Evolutionary conservation across 2,797 vertebrate genomes (phyloP).

Genomic region (Syndactyla subalaris): DNA sequence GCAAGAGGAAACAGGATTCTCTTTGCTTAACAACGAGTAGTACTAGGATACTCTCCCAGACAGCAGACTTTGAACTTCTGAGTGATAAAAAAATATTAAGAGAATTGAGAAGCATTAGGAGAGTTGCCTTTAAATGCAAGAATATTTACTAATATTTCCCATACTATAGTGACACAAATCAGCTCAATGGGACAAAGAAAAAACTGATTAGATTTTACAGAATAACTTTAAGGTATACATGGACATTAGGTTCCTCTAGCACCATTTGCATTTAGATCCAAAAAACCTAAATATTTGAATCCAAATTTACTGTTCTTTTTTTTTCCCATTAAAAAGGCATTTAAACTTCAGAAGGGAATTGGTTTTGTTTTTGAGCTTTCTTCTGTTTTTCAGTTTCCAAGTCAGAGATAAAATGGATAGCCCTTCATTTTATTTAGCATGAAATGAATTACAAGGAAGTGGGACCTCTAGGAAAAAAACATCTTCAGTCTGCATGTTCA

Average conservation of each 20-base stretch:
- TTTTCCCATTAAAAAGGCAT: not conserved
- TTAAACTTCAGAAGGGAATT: not conserved
- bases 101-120: not conserved
- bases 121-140: not conserved
- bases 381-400: not conserved
- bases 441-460: slow-evolving; percentile 26
- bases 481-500: not conserved
- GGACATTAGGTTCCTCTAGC: not conserved
- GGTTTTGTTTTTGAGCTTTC: not conserved
- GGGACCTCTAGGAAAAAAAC: slow-evolving; percentile 21
- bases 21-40: not conserved
- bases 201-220: not conserved
- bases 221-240: not conserved
- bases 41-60: not conserved
- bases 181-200: not conserved
- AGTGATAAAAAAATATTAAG: not conserved
- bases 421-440: slow-evolving; percentile 27
- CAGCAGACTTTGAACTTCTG: not conserved
- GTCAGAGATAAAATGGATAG: slow-evolving; percentile 6
- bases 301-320: not conserved
- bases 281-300: not conserved
- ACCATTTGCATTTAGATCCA: not conserved
- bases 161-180: not conserved
- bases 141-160: not conserved
- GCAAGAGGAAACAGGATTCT: not conserved